Base-by-base conservation (phyloP, 2,888 invertebrate species). In the Ceraclea dissimilis region DNA sequence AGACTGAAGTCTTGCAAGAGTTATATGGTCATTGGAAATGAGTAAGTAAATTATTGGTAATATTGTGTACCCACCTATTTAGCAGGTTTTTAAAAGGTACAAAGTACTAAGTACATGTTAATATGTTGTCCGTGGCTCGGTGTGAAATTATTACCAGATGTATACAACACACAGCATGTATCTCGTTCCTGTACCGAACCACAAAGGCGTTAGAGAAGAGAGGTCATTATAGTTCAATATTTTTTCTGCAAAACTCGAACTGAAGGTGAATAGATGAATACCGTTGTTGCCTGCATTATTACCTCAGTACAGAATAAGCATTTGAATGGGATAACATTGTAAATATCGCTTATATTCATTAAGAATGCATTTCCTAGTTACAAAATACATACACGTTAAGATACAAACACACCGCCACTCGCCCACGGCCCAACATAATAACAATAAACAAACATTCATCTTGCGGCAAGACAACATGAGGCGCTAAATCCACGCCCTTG, bases 361-460 rank as follows among this genome's bases (percentile, higher is more conserved):
- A 49, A 49, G 49, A 22, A 26, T 20, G 26, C 26, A 49, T 49
- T 49, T 49, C 49, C 49, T 21, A 49, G 49, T 22, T 49, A 10
- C 39, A 16, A 26, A 4, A 47, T 47, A 47, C 47, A 17, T 19
- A 49, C 49, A 11, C 49, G 22, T 13, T 11, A 11, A 47, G 26
- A 8, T 11, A 26, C 49, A 49, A n/a, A 21, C 22, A 49, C 13
- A 20, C 49, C 49, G 49, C 49, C 49, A 26, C 21, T n/a, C 49
- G 49, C 49, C 49, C 49, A 49, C 49, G 16, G 49, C 22, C 47
- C 26, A 17, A 21, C 46, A 26, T 46, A 52, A 44, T 31, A 49
- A 54, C 54, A 54, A 54, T 54, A 54, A 54, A 43, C 49, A 49
- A 49, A 49, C 54, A 54, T 54, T 54, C 43, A 54, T 54, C 54